These are phyloP conservation scores for Leptopilina syphax DNA, from an alignment of 2,888 invertebrate species.

Conservation along the genomic window DNA sequence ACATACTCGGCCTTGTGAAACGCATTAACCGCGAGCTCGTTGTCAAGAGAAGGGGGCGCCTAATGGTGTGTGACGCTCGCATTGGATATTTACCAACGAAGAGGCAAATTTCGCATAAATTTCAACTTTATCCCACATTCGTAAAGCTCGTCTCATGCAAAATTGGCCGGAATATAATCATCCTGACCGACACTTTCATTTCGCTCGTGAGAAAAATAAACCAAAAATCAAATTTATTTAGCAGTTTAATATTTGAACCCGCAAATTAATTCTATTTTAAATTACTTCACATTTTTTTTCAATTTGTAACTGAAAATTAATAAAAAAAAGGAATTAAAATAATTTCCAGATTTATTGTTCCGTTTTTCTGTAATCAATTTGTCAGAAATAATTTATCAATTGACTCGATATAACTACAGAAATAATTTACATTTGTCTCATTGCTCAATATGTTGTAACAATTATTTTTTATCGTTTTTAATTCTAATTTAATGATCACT, in stretches of 20 bases:
- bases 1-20: slow-evolving; percentile 50
- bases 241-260: background rate
- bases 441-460: too few relatives aligned
- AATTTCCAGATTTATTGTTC: background rate
- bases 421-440: too few relatives aligned
- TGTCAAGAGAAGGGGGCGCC: slow-evolving; percentile 20
- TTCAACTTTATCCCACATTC: slow-evolving; percentile 42
- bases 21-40: slow-evolving; percentile 54
- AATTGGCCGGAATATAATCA: slow-evolving; percentile 1
- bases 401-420: too few relatives aligned
- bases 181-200: background rate
- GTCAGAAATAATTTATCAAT: too few relatives aligned
- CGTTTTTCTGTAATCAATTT: too few relatives aligned
- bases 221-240: background rate
- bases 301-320: background rate
- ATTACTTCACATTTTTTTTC: background rate
- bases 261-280: slow-evolving; percentile 1
- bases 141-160: slow-evolving; percentile 17
- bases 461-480: too few relatives aligned
- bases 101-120: slow-evolving; percentile 53
- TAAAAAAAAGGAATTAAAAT: background rate
- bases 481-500: too few relatives aligned
- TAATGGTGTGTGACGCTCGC: slow-evolving; percentile 41
- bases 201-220: slow-evolving; percentile 5
- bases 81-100: slow-evolving; percentile 49